Evolutionary conservation across 1,140 invertebrate genomes (phyloP).

Genomic region (Pollicipes pollicipes): DNA sequence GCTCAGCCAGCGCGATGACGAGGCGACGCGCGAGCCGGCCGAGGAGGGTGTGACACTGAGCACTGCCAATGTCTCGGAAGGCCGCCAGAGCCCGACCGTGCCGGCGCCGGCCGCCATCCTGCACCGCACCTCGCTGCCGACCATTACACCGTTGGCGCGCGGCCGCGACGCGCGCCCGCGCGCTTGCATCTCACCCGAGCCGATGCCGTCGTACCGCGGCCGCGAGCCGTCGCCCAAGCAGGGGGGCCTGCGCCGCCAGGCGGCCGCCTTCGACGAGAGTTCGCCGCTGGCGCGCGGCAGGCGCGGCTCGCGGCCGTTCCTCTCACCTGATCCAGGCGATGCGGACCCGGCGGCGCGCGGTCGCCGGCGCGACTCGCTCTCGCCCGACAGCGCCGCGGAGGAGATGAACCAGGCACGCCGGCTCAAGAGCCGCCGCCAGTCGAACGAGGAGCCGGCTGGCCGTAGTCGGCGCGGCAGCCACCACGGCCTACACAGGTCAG

Average conservation of each 20-base stretch:
- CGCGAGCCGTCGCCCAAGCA: conserved; percentile 41
- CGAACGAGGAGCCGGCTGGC: not conserved
- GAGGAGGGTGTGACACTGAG: not conserved
- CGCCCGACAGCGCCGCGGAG: conserved; percentile 57
- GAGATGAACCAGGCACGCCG: conserved; percentile 21
- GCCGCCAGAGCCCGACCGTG: not conserved
- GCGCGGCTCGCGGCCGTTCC: conserved; percentile 54
- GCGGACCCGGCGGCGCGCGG: conserved; percentile 6
- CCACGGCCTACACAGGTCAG: not conserved
- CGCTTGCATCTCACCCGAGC: not conserved
- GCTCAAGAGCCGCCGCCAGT: not conserved
- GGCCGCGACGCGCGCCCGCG: not conserved
- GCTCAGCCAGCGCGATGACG: not conserved
- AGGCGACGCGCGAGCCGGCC: too few relatives aligned
- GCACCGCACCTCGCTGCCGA: not conserved
- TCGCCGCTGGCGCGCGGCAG: conserved; percentile 29
- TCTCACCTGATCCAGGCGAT: conserved; percentile 43
- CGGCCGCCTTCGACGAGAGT: conserved; percentile 65
- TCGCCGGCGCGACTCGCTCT: conserved; percentile 53
- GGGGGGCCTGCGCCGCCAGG: conserved; percentile 56
- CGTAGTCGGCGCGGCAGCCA: not conserved
- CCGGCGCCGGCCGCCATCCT: not conserved
- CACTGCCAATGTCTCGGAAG: not conserved
- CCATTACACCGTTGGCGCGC: not conserved
- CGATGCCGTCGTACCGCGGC: conserved; percentile 9